Evolutionary conservation across 2,113 vertebrate species (phyloP).

Genomic region (Dasyornis broadbenti): DNA sequence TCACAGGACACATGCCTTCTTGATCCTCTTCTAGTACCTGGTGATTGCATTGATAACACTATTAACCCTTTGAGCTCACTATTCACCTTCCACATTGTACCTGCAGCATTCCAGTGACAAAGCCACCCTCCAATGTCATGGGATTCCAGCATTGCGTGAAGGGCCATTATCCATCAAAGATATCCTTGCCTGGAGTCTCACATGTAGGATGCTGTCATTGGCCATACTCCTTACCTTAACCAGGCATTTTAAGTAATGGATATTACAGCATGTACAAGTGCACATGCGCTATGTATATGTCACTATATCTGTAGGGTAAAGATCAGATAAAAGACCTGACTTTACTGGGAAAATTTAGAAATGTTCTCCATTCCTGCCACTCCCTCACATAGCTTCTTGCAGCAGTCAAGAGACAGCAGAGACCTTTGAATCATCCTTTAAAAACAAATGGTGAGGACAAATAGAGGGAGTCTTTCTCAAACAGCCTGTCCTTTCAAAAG

Average conservation of each 20-base stretch:
- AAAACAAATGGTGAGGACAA: not conserved
- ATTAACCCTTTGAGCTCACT: not conserved
- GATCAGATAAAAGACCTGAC: not conserved
- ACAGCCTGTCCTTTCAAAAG: not conserved
- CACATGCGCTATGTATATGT: accelerated
- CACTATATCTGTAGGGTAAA: not conserved
- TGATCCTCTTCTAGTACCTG: not conserved
- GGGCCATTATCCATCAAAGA: not conserved
- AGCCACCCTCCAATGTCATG: not conserved
- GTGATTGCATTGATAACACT: not conserved
- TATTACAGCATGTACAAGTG: not conserved
- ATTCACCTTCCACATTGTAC: not conserved
- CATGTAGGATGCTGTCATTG: not conserved
- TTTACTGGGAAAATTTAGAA: not conserved
- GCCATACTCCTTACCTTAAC: not conserved
- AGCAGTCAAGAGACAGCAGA: not conserved
- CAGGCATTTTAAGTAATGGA: not conserved
- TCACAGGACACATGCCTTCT: not conserved
- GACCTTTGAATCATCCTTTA: not conserved
- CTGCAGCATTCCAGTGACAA: not conserved
- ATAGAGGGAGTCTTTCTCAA: not conserved
- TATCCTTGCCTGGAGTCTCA: not conserved
- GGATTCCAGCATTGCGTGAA: not conserved
- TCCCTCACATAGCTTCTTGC: not conserved
- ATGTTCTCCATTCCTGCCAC: not conserved